Conservation (phyloP, 2,888 invertebrate genomes). For the Pristionchus maxplancki region DNA sequence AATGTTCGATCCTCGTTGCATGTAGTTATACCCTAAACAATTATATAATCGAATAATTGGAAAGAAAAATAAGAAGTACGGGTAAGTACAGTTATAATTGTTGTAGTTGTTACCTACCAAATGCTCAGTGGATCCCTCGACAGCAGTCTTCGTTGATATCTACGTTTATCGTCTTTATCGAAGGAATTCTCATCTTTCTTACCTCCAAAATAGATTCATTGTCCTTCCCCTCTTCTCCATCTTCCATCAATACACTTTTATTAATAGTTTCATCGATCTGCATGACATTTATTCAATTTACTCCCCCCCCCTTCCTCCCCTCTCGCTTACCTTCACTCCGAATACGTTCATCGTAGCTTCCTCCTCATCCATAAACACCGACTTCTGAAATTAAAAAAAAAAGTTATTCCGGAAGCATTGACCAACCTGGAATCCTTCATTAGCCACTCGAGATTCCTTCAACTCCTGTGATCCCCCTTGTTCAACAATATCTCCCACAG, state of each 20-base stretch:
- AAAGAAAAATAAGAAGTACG: too few relatives aligned
- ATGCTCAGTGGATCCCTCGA: neutral
- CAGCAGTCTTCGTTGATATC: slow-evolving; percentile 30
- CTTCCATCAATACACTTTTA: neutral
- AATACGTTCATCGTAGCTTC: slow-evolving; percentile 26
- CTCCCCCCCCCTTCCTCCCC: too few relatives aligned
- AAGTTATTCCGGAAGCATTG: too few relatives aligned
- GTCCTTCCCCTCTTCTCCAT: neutral
- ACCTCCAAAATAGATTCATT: neutral
- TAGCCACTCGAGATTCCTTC: neutral
- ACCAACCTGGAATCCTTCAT: neutral
- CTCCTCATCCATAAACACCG: neutral
- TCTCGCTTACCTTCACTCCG: slow-evolving; percentile 9
- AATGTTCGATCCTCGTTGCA: neutral
- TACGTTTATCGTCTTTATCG: neutral
- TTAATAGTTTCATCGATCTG: neutral
- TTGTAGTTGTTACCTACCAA: neutral
- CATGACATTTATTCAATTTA: neutral
- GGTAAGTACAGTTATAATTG: too few relatives aligned
- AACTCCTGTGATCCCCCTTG: neutral
- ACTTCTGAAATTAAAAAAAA: neutral
- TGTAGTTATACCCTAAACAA: neutral
- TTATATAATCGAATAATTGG: neutral
- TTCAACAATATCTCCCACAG: neutral
- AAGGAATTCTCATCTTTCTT: neutral